A percentile compares a stretch with the other conserved stretches of the same genome.
Evolutionary conservation across 2,888 invertebrate genomes (phyloP).

Genomic region (Brachyptera putata): DNA sequence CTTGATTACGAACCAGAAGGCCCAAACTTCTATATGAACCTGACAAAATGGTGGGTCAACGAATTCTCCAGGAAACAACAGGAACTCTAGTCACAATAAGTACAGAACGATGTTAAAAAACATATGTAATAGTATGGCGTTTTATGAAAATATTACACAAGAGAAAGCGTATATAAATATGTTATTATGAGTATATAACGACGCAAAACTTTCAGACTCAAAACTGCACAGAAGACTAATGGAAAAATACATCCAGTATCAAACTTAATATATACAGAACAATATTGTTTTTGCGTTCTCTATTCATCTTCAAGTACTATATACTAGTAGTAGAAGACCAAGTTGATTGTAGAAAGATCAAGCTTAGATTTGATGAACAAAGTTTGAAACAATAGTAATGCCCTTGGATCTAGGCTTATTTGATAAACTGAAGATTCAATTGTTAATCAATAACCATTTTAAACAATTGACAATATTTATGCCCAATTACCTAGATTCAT

Average conservation of each 20-base stretch:
- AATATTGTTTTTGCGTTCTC: no score
- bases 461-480: no score
- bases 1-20: constrained; percentile 58
- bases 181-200: neutral
- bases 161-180: neutral
- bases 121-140: constrained; percentile 2
- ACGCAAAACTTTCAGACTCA: neutral
- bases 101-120: neutral
- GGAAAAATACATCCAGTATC: neutral
- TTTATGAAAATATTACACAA: constrained; percentile 9
- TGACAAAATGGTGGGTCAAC: constrained; percentile 58
- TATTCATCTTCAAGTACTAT: no score
- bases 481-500: no score
- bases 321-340: no score
- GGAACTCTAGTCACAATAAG: constrained; percentile 6
- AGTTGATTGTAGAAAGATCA: no score
- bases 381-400: no score
- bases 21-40: constrained; percentile 57
- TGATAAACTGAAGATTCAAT: no score
- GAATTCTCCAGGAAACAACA: constrained; percentile 47
- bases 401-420: no score
- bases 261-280: no score
- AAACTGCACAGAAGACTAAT: neutral
- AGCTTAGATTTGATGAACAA: no score
- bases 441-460: no score